These are phyloP conservation scores for Bombyx mandarina DNA, from an alignment of 1,140 invertebrate species.

Conservation along the genomic window DNA sequence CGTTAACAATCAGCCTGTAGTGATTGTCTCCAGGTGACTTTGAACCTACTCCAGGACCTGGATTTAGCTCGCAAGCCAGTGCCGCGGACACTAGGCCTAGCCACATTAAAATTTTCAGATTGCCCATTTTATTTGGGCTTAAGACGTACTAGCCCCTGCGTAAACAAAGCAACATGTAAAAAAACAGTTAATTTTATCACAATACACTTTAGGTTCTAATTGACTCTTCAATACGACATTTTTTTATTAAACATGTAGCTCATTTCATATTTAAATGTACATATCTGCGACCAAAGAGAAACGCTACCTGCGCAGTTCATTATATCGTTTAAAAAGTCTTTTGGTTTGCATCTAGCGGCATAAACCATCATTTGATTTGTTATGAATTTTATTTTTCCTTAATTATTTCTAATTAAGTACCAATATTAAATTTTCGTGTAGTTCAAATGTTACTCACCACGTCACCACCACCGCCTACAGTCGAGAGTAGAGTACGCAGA, in stretches of 20 bases:
- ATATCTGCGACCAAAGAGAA: no score
- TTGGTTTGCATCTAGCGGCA: no score
- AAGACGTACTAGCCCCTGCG: not conserved
- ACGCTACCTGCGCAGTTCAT: no score
- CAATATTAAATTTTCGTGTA: not conserved
- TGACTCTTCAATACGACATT: no score
- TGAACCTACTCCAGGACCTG: conserved; percentile 39
- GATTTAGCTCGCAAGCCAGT: conserved; percentile 34
- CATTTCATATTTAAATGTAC: no score
- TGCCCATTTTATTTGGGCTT: conserved; percentile 1
- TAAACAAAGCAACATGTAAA: no score
- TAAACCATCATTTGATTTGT: no score
- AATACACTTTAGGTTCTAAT: no score
- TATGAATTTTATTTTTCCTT: not conserved
- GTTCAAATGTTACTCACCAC: conserved; percentile 13
- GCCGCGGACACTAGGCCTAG: conserved; percentile 21
- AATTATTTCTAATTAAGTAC: not conserved
- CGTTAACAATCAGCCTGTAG: conserved; percentile 83
- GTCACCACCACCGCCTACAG: conserved; percentile 12
- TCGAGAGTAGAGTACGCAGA: conserved; percentile 6
- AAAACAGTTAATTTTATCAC: no score
- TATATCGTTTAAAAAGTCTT: no score
- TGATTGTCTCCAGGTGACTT: conserved; percentile 83
- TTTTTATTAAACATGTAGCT: no score
- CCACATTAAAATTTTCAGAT: conserved; percentile 2